Evolutionary conservation across 2,113 vertebrate genomes (phyloP).

Genomic region (Chamaea fasciata): DNA sequence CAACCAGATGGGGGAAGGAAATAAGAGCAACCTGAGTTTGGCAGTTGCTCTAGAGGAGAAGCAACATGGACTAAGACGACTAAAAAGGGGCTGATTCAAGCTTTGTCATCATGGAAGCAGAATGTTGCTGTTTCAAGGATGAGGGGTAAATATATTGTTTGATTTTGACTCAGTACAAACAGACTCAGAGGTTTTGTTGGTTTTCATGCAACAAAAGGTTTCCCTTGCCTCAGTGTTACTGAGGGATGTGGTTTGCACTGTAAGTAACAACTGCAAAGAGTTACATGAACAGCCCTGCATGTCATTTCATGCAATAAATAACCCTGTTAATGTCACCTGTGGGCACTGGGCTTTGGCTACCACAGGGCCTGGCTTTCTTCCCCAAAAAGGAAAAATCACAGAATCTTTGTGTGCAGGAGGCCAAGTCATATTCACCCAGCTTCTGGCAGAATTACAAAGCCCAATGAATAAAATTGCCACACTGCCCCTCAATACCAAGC

Average conservation of each 20-base stretch:
- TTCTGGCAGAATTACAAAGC: neutral
- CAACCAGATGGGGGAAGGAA: neutral
- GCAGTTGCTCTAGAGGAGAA: neutral
- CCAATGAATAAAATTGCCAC: too few relatives aligned
- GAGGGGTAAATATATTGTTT: neutral
- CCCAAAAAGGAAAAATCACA: neutral
- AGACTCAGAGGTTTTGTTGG: neutral
- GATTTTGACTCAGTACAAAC: neutral
- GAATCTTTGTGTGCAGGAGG: too few relatives aligned
- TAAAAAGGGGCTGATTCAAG: neutral
- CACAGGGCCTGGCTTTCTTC: neutral
- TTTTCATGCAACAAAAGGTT: neutral
- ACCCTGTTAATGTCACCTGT: neutral
- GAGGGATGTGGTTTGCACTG: neutral
- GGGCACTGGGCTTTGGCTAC: neutral
- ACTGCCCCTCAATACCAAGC: rapidly evolving
- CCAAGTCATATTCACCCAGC: too few relatives aligned
- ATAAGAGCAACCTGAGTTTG: neutral
- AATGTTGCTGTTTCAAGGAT: neutral
- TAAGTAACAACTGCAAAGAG: neutral
- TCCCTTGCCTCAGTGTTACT: rapidly evolving
- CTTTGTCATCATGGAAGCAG: neutral
- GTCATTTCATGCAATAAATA: rapidly evolving
- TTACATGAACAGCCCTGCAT: rapidly evolving
- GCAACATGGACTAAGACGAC: rapidly evolving